Base-by-base conservation (phyloP, 1,140 invertebrate genomes). In the Ericerus pela region DNA sequence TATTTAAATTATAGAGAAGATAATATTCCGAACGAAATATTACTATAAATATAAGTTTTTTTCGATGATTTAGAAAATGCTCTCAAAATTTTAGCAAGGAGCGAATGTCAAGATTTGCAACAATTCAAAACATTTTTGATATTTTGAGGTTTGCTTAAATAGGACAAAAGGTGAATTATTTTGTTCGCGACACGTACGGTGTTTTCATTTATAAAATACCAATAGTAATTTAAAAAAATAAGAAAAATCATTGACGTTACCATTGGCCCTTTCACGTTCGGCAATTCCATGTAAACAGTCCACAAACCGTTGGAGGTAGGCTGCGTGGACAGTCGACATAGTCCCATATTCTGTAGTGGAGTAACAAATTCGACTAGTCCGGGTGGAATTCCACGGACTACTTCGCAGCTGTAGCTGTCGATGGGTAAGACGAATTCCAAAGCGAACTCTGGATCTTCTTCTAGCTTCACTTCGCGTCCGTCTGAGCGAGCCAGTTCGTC, bases 331-430 rank as follows among this genome's bases (percentile, higher is more conserved):
- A 96, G 76, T 2, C 88, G 77, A 67, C 93, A 96, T 27, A 96
- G 75, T 6, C 88, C 87, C 43, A 83, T 81, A 47, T 82, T 79
- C 67, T 91, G 85, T 20, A 96, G 73, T 2, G 90, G 90, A 54
- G 83, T 79, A 22, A 97, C 72, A 67, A 96, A 96, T 67, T 97
- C 93, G 0, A 57, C 58, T 1, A 60, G 30, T 5, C 90, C 91
- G n/a, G 83, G 81, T 18, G 93, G 93, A 43, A 95, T 82, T 29
- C 92, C 92, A 52, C 86, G 75, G 43, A 94, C 88, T 36, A 96
- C 88, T 72, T 98, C 94, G 71, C 92, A 95, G 65, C 92, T 94
- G 73, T 97, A 99, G 12, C 95, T 95, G 73, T 99, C 95, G 66
- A 96, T 92, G 0, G 96, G 96, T 12, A 99, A 74, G 4, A 98